A percentile compares a stretch with the other conserved stretches of the same genome.
phyloP scores from a whole-genome alignment of 2,113 vertebrate species.

The Prunella fulvescens region DNA sequence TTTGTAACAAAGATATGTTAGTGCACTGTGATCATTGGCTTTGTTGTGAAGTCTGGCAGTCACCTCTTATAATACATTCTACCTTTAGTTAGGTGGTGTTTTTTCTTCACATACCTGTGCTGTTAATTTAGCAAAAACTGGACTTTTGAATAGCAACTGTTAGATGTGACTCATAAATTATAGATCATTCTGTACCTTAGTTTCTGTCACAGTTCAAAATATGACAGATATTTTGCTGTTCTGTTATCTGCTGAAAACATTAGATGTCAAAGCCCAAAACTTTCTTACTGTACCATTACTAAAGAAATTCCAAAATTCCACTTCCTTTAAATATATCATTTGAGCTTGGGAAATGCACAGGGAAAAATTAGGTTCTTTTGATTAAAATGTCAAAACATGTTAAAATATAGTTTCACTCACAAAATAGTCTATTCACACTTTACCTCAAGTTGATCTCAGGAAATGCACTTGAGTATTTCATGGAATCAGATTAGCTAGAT shows the following conservation, averaged over 20 bases:
- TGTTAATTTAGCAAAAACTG: neutral
- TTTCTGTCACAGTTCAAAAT: neutral
- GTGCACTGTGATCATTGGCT: neutral
- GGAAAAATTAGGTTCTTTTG: neutral
- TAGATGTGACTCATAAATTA: neutral
- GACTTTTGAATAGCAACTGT: neutral
- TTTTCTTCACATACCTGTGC: neutral
- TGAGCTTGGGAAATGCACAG: neutral
- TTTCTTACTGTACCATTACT: neutral
- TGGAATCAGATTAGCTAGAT: neutral
- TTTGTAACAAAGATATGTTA: neutral
- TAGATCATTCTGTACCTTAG: neutral
- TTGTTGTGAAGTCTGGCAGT: neutral
- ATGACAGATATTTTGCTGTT: neutral
- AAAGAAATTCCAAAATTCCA: neutral
- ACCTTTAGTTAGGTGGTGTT: neutral
- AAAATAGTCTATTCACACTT: neutral
- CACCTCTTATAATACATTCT: neutral
- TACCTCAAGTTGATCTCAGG: neutral
- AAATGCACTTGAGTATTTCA: neutral
- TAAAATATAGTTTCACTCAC: neutral
- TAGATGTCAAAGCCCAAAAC: neutral
- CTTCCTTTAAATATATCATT: neutral
- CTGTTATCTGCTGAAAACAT: neutral
- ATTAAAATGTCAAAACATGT: constrained; percentile 9